These are phyloP conservation scores for Typhlichthys eigenmanni DNA, from an alignment of 2,797 vertebrate species.

Conservation along the genomic window DNA sequence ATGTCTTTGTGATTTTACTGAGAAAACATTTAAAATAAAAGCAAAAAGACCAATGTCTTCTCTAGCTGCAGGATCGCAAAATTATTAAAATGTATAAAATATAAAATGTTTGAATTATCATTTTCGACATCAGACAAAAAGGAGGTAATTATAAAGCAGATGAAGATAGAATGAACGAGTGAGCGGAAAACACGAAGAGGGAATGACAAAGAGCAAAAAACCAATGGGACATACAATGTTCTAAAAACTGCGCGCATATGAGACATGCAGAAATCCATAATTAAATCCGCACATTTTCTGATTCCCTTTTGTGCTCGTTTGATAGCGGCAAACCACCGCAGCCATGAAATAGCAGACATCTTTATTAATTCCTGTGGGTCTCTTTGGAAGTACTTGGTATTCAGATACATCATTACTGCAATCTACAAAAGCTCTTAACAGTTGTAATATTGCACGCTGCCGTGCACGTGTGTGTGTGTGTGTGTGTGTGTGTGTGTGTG, in stretches of 20 bases:
- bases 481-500: constrained; percentile 13
- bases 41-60: too few relatives aligned
- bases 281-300: constrained; percentile 61
- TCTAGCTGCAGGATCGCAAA: too few relatives aligned
- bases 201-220: constrained; percentile 22
- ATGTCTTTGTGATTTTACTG: too few relatives aligned
- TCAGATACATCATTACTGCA: constrained; percentile 75
- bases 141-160: constrained; percentile 15
- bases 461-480: not conserved
- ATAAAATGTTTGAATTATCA: too few relatives aligned
- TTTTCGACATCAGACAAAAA: constrained; percentile 8
- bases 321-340: constrained; percentile 51
- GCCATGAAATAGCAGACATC: constrained; percentile 59
- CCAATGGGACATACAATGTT: constrained; percentile 28
- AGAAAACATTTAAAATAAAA: too few relatives aligned
- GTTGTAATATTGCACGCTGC: constrained; percentile 51
- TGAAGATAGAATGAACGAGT: not conserved
- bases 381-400: constrained; percentile 69
- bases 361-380: constrained; percentile 68
- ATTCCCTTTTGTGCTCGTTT: constrained; percentile 66
- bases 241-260: constrained; percentile 34
- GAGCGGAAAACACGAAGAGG: too few relatives aligned
- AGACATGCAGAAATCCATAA: constrained; percentile 56
- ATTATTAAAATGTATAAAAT: too few relatives aligned
- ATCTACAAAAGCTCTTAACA: constrained; percentile 77